Evolutionary conservation across 1,140 invertebrate genomes (phyloP).

Genomic region (Calliphora vicina): DNA sequence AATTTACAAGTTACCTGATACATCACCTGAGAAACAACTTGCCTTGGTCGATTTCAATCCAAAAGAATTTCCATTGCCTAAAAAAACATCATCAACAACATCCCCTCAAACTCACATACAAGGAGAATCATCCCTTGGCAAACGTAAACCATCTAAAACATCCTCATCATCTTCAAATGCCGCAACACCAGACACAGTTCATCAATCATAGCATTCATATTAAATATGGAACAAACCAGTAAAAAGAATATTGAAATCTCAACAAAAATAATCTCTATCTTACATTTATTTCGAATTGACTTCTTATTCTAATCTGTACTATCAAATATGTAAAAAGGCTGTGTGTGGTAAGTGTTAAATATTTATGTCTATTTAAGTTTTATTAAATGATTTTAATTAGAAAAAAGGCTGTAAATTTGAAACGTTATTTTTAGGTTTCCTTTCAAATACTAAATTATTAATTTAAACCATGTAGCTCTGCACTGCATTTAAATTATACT

Average conservation of each 20-base stretch:
- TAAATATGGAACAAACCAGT: background rate
- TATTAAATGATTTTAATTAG: background rate
- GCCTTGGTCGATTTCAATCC: constrained; percentile 60
- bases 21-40: constrained; percentile 54
- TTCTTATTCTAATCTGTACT: background rate
- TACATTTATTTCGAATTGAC: background rate
- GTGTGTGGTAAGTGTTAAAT: constrained; percentile 7
- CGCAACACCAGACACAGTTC: background rate
- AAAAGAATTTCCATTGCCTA: constrained; percentile 50
- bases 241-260: background rate
- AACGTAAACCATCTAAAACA: constrained; percentile 14
- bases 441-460: too few relatives aligned
- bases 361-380: background rate
- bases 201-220: constrained; percentile 23
- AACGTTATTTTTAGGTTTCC: too few relatives aligned
- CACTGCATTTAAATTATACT: too few relatives aligned
- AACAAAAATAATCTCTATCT: background rate
- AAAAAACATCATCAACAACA: constrained; percentile 36
- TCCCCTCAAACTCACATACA: background rate
- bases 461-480: too few relatives aligned
- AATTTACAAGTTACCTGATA: constrained; percentile 59
- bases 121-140: background rate
- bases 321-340: constrained; percentile 1
- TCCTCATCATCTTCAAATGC: background rate
- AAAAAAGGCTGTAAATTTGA: background rate